Conservation (phyloP, 2,113 vertebrate genomes). For the Elanus axillaris region DNA sequence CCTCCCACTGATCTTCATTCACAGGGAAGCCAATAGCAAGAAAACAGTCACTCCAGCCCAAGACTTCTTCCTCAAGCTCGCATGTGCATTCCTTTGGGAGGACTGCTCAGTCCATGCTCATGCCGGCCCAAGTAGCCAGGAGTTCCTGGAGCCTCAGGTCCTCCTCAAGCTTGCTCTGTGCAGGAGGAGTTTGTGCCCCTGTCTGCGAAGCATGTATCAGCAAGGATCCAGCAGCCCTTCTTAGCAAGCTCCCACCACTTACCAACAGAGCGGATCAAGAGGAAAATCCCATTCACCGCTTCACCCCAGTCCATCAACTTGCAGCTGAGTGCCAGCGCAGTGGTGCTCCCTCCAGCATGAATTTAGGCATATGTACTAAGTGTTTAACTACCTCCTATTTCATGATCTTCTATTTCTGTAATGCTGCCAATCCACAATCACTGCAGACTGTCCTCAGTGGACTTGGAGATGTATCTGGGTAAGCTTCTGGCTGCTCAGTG, state of each 20-base stretch:
- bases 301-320: not conserved
- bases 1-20: not conserved
- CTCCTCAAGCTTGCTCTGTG: not conserved
- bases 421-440: not conserved
- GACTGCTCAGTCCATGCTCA: not conserved
- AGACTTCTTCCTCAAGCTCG: not conserved
- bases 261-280: not conserved
- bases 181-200: not conserved
- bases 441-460: not conserved
- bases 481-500: not conserved
- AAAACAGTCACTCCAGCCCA: not conserved
- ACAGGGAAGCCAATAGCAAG: not conserved
- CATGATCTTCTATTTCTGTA: not conserved
- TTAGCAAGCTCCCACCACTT: not conserved
- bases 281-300: not conserved
- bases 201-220: not conserved
- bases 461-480: not conserved
- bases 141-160: not conserved
- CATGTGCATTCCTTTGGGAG: not conserved
- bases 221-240: not conserved
- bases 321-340: not conserved
- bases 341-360: not conserved
- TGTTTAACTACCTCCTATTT: not conserved
- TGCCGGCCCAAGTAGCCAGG: not conserved
- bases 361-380: not conserved